A percentile compares a stretch with the other conserved stretches of the same genome.
Evolutionary conservation across 1,140 invertebrate species (phyloP).

Genomic region (Penaeus vannamei): DNA sequence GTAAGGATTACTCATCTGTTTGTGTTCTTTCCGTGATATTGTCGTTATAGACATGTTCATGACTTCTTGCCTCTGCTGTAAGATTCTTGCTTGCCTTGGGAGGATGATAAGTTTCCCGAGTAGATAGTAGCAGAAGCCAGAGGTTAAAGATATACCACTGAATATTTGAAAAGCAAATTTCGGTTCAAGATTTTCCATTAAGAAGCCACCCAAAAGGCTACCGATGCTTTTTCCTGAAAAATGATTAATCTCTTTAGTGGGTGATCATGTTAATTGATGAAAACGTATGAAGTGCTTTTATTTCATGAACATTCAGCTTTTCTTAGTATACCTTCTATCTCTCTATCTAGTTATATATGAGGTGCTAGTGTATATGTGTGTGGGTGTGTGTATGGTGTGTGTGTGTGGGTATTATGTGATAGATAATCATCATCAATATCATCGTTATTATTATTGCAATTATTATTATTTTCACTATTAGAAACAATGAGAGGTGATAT

Average conservation of each 20-base stretch:
- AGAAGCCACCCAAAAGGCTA: conserved; percentile 62
- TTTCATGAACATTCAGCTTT: no score
- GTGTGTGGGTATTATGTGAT: no score
- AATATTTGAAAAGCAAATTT: conserved; percentile 63
- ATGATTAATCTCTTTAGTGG: neutral
- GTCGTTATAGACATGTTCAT: conserved; percentile 62
- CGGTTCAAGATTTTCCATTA: conserved; percentile 57
- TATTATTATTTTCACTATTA: no score
- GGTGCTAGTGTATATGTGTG: no score
- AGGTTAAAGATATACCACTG: conserved; percentile 46
- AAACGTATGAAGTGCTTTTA: no score
- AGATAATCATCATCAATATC: no score
- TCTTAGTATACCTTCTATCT: no score
- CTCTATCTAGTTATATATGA: no score
- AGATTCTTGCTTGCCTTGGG: conserved; percentile 25
- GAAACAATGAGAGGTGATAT: no score
- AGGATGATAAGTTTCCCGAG: conserved; percentile 60
- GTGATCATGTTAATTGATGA: neutral
- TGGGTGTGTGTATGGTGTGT: no score
- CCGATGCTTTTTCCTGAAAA: conserved; percentile 63
- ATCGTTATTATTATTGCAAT: no score
- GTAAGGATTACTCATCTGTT: neutral
- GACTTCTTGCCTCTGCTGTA: conserved; percentile 46
- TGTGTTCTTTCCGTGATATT: conserved; percentile 59
- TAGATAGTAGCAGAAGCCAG: conserved; percentile 61